Base-by-base conservation (phyloP, 2,888 invertebrate genomes). In the Mesoligia furuncula region DNA sequence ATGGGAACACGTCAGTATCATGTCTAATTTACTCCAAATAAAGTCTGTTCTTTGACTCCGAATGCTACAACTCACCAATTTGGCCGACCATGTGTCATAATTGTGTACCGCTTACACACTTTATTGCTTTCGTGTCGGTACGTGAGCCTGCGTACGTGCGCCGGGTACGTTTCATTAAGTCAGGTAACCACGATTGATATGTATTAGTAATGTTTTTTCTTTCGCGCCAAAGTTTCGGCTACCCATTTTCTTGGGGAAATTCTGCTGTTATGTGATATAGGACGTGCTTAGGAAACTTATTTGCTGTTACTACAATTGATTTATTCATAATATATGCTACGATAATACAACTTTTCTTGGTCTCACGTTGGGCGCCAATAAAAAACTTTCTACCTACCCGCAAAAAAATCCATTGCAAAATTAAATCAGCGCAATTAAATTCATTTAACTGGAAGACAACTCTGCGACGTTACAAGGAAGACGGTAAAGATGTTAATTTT, bases 401-500 rank as follows among this genome's bases (percentile, higher is more conserved):
- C 45, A 81, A 73, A 67, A 42, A 64, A 71, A 79, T 24, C 17
- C 15, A 54, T 71, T 64, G 57, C 42, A 59, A 74, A 88, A 77
- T 86, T 64, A 82, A 86, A 88, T 86, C 85, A 86, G 69, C 67
- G 67, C 79, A 83, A 87, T 85, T 70, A 81, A 78, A 84, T 88
- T 83, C 68, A 85, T 88, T 87, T 79, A 82, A 82, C 67, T 88
- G 62, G 57, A 77, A 85, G 75, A 79, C 75, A 85, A 83, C 70
- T 84, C 61, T 80, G 73, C 61, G 61, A 78, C 74, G 72, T 73
- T 75, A 75, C 77, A 75, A 75, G 76, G 64, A 73, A 77, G 77
- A 80, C 71, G 67, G 80, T 84, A 79, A 88, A 82, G 82, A 88
- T 81, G 87, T 88, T 88, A 84, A 88, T 88, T 84, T 87, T 72